Conservation (phyloP, 2,888 invertebrate species). For the Syrista parreyssii region DNA sequence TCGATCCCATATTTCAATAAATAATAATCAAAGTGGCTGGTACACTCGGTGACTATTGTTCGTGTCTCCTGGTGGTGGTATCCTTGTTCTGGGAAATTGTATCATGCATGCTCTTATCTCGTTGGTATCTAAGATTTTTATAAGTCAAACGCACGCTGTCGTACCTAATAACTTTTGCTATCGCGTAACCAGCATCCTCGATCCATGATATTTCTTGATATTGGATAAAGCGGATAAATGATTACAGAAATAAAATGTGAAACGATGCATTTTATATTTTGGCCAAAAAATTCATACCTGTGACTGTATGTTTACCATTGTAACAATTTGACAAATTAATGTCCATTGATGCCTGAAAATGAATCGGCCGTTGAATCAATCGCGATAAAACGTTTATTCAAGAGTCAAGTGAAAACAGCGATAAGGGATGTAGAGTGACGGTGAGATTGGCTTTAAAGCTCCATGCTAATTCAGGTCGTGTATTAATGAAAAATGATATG, state of each 20-base stretch:
- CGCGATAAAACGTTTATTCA: background rate
- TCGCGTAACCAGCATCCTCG: background rate
- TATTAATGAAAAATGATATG: background rate
- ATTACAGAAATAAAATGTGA: background rate
- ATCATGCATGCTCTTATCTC: background rate
- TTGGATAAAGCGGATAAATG: background rate
- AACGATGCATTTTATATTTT: background rate
- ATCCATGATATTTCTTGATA: background rate
- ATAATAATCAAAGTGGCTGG: background rate
- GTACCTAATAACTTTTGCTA: background rate
- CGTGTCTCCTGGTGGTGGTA: background rate
- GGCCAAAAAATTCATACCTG: background rate
- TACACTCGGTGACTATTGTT: background rate
- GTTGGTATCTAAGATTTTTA: background rate
- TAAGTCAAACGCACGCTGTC: background rate
- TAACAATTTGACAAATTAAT: background rate
- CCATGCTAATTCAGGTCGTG: background rate
- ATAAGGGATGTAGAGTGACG: background rate
- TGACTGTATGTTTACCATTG: background rate
- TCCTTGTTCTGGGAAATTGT: background rate
- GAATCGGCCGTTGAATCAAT: background rate
- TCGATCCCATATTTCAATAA: conserved; percentile 2
- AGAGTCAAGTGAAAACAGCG: background rate
- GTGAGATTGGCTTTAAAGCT: background rate
- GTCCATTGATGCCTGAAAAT: background rate